A percentile compares a stretch with the other conserved stretches of the same genome.
These are phyloP conservation scores for Aphodius granarius DNA, from an alignment of 2,888 invertebrate genomes.

Conservation along the genomic window DNA sequence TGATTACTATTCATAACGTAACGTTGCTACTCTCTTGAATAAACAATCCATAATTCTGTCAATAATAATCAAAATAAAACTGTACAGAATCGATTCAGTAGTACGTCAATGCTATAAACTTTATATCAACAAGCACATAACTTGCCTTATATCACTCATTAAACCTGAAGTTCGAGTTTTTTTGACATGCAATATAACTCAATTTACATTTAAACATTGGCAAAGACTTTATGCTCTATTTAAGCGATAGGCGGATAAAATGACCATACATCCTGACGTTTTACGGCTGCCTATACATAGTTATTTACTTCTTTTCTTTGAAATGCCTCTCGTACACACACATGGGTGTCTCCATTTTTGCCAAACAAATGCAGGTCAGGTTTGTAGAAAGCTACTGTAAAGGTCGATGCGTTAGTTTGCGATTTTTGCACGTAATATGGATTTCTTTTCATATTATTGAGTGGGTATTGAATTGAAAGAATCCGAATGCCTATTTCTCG, in stretches of 20 bases:
- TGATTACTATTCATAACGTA: too few species aligned
- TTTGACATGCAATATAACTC: background rate
- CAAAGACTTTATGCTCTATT: background rate
- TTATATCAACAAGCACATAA: background rate
- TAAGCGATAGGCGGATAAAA: background rate
- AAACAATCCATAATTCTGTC: background rate
- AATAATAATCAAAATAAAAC: background rate
- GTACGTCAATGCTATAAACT: background rate
- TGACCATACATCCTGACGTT: background rate
- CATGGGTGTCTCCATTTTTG: background rate
- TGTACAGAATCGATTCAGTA: background rate
- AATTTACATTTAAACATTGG: background rate
- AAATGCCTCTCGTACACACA: background rate
- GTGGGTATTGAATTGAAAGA: background rate
- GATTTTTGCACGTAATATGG: background rate
- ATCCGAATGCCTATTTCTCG: background rate
- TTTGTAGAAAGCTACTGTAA: slow-evolving; percentile 18
- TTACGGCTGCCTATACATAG: background rate
- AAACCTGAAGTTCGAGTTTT: background rate
- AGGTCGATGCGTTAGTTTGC: background rate
- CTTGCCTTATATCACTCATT: background rate
- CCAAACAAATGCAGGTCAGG: slow-evolving; percentile 14
- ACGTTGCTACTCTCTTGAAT: too few species aligned
- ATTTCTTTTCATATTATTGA: background rate
- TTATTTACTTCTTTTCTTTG: background rate